Evolutionary conservation across 2,888 invertebrate species (phyloP), one percentile per base, ranked within the genome.

Genomic region (Bedellia somnulentella): DNA sequence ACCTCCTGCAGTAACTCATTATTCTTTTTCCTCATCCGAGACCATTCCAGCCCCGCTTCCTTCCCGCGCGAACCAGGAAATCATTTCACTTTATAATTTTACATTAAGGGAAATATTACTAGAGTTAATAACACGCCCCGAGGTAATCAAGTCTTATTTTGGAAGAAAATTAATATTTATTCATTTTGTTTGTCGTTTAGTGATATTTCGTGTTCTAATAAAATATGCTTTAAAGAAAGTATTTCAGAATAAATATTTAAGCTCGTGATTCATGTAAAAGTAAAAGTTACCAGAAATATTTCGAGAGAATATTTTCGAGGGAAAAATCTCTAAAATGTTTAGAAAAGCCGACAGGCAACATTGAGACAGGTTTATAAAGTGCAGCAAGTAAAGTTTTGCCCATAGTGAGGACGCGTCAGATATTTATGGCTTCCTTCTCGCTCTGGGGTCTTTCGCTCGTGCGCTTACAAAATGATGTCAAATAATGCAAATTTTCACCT

Each of bases 11-110:
- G 10, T 3, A 24, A 37, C 49, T 57, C 66, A 61, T 67, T 66
- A 64, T 62, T 67, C 66, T 61, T 57, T 52, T 49, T 43, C 52
- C 46, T 40, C 45, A 26, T 52, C 51, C 57, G 58, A 64, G 56
- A 63, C 57, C 58, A 58, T 59, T 58, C 57, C 54, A 59, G 53
- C 57, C 50, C 53, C 54, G 57, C 60, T 67, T 68, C 62, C 66
- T 62, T 63, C 60, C 60, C 44, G 43, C 41, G 39, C n/a, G n/a
- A n/a, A n/a, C 38, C 49, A 48, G 49, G 52, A 57, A 58, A 64
- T 57, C 54, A 64, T 63, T 63, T 58, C 52, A 57, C 56, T 59
- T 58, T 57, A 49, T 46, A 48, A 40, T 41, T 46, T 47, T 48
- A n/a, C 52, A 54, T 54, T 55, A 49, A n/a, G 53, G 49, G 54